Evolutionary conservation across 2,888 invertebrate genomes (phyloP), one percentile per base, ranked within the genome.

Genomic region (Oligia fasciuncula): DNA sequence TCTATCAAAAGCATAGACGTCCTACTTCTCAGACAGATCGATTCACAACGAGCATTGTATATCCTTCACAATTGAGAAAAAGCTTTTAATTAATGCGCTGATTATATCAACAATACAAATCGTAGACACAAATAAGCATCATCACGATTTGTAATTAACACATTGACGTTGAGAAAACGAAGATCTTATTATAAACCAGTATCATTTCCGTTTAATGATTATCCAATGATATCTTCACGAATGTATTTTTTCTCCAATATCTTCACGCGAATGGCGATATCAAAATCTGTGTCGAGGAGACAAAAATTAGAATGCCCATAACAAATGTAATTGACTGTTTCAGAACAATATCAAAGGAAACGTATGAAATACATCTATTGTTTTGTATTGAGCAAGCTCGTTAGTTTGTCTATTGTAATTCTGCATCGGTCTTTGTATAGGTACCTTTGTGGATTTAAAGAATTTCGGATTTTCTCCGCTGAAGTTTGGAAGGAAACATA

Each of bases 281-380:
- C 8, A 11, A 43, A 86, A 84, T 84, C 49, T 63, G 67, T 85
- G 80, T 80, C 77, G 77, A 75, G 84, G 84, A 84, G 80, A 87
- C 87, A 84, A 69, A 75, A 63, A 43, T 72, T 77, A 13, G 66
- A 86, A 73, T 80, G 84, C n/a, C 9, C 54, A 35, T 69, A 49
- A 67, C 62, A 57, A 75, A 69, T 19, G 46, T 76, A 73, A 84
- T 77, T 70, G 51, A 62, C 13, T 35, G 13, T 63, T 77, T 57
- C 71, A 70, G 62, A 73, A 86, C 79, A 86, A 86, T 84, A 83
- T 86, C 66, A 73, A 73, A 76, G 76, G 46, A 63, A 80, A 66
- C 40, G 5, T 49, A 76, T 54, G 43, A 79, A 80, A 75, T 68
- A 73, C 46, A 72, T 73, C 79, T 68, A 85, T 85, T 85, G 85